Conservation (phyloP, 2,797 vertebrate species). For the Silurus lanzhouensis region DNA sequence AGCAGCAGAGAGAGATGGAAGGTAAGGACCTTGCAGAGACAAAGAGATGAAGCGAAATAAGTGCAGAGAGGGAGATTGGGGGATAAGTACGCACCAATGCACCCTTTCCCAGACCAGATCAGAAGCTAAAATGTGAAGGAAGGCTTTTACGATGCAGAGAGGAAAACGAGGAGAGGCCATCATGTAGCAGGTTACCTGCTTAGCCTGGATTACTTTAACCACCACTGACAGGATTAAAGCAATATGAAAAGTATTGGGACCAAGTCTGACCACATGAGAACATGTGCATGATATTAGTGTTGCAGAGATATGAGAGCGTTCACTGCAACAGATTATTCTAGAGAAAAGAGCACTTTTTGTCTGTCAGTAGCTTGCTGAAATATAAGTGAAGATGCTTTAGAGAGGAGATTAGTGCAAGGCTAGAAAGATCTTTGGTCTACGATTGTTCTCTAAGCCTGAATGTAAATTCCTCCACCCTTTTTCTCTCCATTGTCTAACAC, state of each 20-base stretch:
- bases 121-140: conserved; percentile 31
- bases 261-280: conserved; percentile 35
- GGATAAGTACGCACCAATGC: neutral
- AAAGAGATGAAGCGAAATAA: neutral
- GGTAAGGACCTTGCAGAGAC: conserved; percentile 71
- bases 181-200: conserved; percentile 33
- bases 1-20: conserved; percentile 90
- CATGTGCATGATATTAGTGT: conserved; percentile 42
- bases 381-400: conserved; percentile 20
- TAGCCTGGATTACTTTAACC: conserved; percentile 50
- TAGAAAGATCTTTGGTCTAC: conserved; percentile 10
- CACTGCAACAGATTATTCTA: neutral
- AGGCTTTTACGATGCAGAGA: conserved; percentile 22
- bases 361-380: conserved; percentile 22
- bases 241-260: conserved; percentile 31
- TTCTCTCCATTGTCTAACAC: conserved; percentile 27
- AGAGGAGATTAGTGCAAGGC: conserved; percentile 23
- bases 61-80: neutral
- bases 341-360: neutral
- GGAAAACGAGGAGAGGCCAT: conserved; percentile 35
- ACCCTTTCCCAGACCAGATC: conserved; percentile 24
- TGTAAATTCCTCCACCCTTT: conserved; percentile 58
- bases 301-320: conserved; percentile 13
- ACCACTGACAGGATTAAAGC: conserved; percentile 26
- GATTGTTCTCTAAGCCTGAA: conserved; percentile 37